Base-by-base conservation (phyloP, 1,140 invertebrate species). In the Drosophila nigromelanica region DNA sequence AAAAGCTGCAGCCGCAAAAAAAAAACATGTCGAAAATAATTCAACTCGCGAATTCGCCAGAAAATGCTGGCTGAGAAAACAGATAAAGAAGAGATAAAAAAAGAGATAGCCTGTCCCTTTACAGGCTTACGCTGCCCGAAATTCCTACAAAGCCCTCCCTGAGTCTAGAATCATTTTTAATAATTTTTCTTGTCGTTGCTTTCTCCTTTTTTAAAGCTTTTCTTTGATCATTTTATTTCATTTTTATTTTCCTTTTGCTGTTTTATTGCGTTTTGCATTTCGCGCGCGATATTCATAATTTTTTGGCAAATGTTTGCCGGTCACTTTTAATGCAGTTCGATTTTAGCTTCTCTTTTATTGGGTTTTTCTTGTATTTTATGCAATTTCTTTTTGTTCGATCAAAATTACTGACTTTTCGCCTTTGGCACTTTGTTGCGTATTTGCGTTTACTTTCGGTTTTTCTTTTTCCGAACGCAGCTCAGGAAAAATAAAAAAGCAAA, bases 31-130 rank as follows among this genome's bases (percentile, higher is more conserved):
- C 33, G 15, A 37, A 33, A 42, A 60, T 3, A 61, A 60, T 40
- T 67, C 54, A 40, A 54, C 59, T 42, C 42, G 70, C 54, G 51
- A 64, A 70, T 73, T 74, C 75, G 45, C 24, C 74, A 74, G 64
- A 76, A 76, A 75, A 67, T 37, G 50, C 10, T 59, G 40, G 10
- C 33, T 52, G 47, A 64, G 35, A 74, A 35, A 35, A 37, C 35
- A 60, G 55, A 42, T 51, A 43, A 52, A 62, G 60, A 48, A 66
- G 67, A 54, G 37, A 35, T 10, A 55, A 37, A 27, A 10, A 15
- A 8, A 48, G 21, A 24, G n/a, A 15, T 39, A n/a, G n/a, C n/a
- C n/a, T n/a, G n/a, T n/a, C n/a, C n/a, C n/a, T n/a, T n/a, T n/a
- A n/a, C 45, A 37, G 37, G 27, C 37, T 40, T 24, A 30, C 35